These are phyloP conservation scores for Charina bottae DNA, from an alignment of 2,113 vertebrate species.

Conservation along the genomic window DNA sequence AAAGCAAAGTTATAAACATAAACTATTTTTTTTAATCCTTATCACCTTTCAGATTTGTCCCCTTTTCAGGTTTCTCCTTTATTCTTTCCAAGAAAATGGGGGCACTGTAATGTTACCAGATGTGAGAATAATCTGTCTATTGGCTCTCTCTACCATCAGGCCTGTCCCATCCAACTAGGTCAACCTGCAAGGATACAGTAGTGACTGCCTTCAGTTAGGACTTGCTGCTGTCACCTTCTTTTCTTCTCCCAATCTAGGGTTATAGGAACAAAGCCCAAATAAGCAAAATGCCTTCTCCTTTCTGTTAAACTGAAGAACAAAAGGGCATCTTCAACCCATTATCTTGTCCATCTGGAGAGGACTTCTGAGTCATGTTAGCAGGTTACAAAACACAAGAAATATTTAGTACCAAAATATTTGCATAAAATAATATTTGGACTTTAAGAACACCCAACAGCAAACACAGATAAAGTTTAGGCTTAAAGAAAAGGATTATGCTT, in stretches of 20 bases:
- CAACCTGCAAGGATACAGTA: background rate
- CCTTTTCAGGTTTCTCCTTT: background rate
- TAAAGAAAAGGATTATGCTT: background rate
- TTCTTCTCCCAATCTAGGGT: background rate
- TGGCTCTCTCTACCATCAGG: background rate
- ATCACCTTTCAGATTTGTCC: background rate
- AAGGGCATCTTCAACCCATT: background rate
- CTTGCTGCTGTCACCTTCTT: background rate
- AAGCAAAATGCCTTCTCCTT: background rate
- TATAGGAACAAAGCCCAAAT: background rate
- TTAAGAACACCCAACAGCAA: conserved; percentile 4
- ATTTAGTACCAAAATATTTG: background rate
- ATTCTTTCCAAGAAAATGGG: background rate
- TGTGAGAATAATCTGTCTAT: background rate
- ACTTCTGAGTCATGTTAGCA: background rate
- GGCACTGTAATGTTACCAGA: background rate
- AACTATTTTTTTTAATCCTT: background rate
- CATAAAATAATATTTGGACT: background rate
- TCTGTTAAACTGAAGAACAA: background rate
- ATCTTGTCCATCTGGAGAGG: background rate
- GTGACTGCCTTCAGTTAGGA: background rate
- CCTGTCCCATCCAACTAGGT: background rate
- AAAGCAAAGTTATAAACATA: background rate
- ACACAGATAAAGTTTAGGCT: background rate
- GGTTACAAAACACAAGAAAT: background rate